Conservation (phyloP, 2,888 invertebrate species). For the Eutolmus rufibarbis region DNA sequence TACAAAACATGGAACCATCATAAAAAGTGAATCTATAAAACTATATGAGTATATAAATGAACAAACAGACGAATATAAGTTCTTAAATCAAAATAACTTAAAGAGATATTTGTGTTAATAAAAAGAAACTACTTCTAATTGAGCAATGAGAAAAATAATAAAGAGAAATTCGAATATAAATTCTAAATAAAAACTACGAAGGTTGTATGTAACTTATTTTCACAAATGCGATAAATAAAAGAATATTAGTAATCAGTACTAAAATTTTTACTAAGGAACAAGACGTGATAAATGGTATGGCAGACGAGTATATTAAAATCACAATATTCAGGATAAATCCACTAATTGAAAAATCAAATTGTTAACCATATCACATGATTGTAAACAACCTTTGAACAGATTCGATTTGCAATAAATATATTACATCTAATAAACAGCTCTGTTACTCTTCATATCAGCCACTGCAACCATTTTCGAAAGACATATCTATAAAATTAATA, state of each 20-base stretch:
- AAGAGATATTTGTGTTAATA: constrained; percentile 21
- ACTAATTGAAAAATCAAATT: constrained; percentile 36
- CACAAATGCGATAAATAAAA: constrained; percentile 36
- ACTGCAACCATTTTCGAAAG: not conserved
- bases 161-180: constrained; percentile 37
- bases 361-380: constrained; percentile 41
- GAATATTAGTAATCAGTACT: constrained; percentile 24
- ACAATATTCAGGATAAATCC: constrained; percentile 39
- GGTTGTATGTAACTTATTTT: constrained; percentile 46
- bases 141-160: constrained; percentile 34
- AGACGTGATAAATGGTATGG: constrained; percentile 28
- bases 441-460: not conserved
- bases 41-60: constrained; percentile 9
- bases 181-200: constrained; percentile 43
- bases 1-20: constrained; percentile 14
- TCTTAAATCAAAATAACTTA: constrained; percentile 32
- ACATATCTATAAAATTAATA: not conserved
- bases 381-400: constrained; percentile 40
- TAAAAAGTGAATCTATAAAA: constrained; percentile 7
- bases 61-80: constrained; percentile 19
- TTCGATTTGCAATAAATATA: constrained; percentile 41
- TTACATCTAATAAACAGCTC: constrained; percentile 30
- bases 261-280: constrained; percentile 40
- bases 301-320: constrained; percentile 20
- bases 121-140: constrained; percentile 16